These are phyloP conservation scores for Myotis lucifugus DNA, from an alignment of 2,113 vertebrate species.

Conservation along the genomic window DNA sequence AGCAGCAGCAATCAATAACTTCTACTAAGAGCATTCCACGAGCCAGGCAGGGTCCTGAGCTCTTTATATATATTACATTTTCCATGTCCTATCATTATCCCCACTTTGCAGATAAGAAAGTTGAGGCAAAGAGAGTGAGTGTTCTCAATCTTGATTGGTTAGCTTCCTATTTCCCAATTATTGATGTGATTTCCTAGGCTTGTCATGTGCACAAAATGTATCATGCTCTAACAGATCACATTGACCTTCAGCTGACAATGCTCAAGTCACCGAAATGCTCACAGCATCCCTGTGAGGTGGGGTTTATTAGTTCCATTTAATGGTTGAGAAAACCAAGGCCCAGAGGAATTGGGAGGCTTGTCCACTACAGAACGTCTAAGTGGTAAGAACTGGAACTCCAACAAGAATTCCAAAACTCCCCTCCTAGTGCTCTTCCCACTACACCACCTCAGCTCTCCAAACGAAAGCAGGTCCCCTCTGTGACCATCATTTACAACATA, in stretches of 20 bases:
- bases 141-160: neutral
- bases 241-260: neutral
- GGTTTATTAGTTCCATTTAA: neutral
- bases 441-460: accelerated
- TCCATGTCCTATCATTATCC: neutral
- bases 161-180: neutral
- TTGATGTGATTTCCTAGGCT: neutral
- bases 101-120: conserved; percentile 23
- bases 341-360: neutral
- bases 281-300: neutral
- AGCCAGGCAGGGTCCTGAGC: neutral
- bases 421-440: neutral
- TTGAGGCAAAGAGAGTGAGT: neutral
- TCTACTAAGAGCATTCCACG: neutral
- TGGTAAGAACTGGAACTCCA: neutral
- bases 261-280: neutral
- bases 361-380: neutral
- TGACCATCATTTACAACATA: neutral
- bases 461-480: neutral
- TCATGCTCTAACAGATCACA: neutral
- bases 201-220: neutral
- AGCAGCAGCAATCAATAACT: neutral
- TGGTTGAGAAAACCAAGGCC: neutral
- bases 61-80: neutral
- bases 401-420: neutral